Percentiles rank a stretch among this genome's conserved stretches.
Evolutionary conservation across 2,113 vertebrate species (phyloP).

Genomic region (Eulemur macaco): DNA sequence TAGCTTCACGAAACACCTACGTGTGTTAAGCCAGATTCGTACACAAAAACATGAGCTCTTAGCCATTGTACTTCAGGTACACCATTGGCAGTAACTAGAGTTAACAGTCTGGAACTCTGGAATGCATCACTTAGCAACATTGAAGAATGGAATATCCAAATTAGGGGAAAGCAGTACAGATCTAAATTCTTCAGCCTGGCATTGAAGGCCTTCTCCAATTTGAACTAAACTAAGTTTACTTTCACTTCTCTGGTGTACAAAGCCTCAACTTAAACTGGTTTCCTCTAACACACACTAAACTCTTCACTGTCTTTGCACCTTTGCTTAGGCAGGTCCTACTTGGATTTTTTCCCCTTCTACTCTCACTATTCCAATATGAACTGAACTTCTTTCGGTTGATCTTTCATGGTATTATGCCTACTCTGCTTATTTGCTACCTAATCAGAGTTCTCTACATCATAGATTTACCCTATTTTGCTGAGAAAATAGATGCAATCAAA

Average conservation of each 20-base stretch:
- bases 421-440: not conserved
- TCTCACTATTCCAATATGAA: not conserved
- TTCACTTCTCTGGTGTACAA: not conserved
- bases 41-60: accelerated
- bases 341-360: not conserved
- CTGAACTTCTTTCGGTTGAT: not conserved
- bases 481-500: not conserved
- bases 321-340: no score
- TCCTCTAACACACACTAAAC: not conserved
- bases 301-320: not conserved
- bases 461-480: not conserved
- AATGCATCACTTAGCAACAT: constrained; percentile 40
- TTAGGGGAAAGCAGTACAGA: not conserved
- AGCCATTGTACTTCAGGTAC: not conserved
- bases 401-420: not conserved
- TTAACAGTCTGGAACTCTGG: not conserved
- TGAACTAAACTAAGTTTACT: not conserved
- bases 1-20: accelerated
- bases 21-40: accelerated
- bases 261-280: not conserved
- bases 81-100: not conserved
- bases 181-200: not conserved
- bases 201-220: not conserved
- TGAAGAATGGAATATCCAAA: not conserved
- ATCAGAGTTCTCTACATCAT: not conserved